These are phyloP conservation scores for Aporrectodea caliginosa DNA, from an alignment of 1,140 invertebrate genomes.

Conservation along the genomic window DNA sequence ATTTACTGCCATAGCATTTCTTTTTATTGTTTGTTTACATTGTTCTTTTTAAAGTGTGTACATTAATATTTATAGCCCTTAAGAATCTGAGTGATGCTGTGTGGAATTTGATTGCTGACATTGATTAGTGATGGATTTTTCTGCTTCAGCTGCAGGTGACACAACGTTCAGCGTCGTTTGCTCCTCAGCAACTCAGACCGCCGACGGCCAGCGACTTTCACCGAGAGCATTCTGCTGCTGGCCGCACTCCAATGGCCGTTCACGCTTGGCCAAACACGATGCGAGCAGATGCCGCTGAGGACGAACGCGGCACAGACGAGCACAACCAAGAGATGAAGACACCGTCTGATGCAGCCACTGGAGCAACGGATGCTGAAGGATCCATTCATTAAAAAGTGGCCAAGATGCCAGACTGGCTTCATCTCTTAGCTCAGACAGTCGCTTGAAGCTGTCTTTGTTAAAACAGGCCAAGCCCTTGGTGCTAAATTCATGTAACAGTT, in stretches of 20 bases:
- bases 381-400: no score
- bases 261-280: not conserved
- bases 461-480: no score
- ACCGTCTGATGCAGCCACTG: no score
- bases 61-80: not conserved
- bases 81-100: not conserved
- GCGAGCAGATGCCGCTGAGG: not conserved
- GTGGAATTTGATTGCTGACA: no score
- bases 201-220: not conserved
- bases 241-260: not conserved
- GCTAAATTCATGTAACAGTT: no score
- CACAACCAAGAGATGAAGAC: no score
- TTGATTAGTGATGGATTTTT: no score
- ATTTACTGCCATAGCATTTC: not conserved
- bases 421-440: no score
- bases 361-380: no score
- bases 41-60: not conserved
- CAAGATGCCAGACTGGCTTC: no score
- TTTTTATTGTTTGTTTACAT: not conserved
- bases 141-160: not conserved
- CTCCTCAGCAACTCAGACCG: not conserved
- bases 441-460: no score
- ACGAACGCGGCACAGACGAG: no score
- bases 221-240: not conserved
- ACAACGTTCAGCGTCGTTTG: not conserved